Evolutionary conservation across 2,797 vertebrate genomes (phyloP), one percentile per base, ranked within the genome.

Genomic region (Anas acuta): DNA sequence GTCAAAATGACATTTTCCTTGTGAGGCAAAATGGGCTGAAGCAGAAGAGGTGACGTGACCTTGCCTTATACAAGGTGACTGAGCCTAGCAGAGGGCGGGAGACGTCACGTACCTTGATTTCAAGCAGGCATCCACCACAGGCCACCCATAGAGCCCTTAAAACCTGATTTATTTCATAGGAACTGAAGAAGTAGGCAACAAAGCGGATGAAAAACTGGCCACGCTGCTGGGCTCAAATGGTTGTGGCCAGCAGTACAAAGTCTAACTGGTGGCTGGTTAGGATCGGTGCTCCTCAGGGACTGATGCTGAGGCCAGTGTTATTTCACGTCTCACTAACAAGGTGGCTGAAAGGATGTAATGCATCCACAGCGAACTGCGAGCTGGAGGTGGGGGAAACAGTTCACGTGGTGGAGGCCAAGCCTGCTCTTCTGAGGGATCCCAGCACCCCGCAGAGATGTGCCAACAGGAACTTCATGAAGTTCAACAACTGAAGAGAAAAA

Each of bases 1-100:
- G 30, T 58, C 87, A 84, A 92, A 95, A 21, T 53, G 23, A 41
- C 43, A 80, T 81, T 86, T 77, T 80, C 20, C 23, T 67, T 32
- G 17, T 18, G 18, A 74, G 53, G 57, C 22, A 56, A 66, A 87
- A 21, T 1, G 60, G 22, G 11, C 70, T 32, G 39, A 81, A 92
- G 23, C 37, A 57, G 41, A 64, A 53, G 61, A 62, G 22, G 6
- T 32, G 47, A 74, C 28, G 28, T 73, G 76, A 73, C 66, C 70
- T 37, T 78, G 35, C 25, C 17, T 41, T 41, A 67, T 54, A 22
- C 33, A 70, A 23, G 11, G 6, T 17, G 32, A 69, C 65, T 47
- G 35, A 56, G 2, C 25, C 30, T 73, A 33, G 19, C 20, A 17
- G 17, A 79, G 43, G 15, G 30, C 23, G 26, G 22, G 13, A 11